phyloP scores from a whole-genome alignment of 2,797 vertebrate species.

The Sebastes glaucus region DNA sequence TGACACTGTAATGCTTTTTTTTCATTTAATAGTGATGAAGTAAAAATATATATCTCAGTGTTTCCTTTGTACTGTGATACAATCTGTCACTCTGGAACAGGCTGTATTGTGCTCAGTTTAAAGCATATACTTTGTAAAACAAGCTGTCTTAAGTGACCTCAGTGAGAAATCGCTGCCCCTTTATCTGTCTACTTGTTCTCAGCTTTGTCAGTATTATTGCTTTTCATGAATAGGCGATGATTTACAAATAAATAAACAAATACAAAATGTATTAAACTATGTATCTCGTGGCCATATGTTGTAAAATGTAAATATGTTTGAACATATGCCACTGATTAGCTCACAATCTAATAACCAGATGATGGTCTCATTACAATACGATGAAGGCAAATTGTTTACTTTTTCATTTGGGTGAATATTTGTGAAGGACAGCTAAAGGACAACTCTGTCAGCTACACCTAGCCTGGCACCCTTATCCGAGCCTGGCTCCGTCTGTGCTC shows the following conservation, averaged over 20 bases:
- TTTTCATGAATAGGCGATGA: background rate
- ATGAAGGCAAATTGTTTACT: background rate
- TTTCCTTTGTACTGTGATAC: constrained; percentile 22
- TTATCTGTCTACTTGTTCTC: background rate
- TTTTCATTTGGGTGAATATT: constrained; percentile 8
- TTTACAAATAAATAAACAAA: background rate
- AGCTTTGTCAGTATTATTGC: background rate
- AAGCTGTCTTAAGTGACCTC: constrained; percentile 19
- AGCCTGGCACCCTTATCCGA: constrained; percentile 68
- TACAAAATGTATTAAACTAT: background rate
- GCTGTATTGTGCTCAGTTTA: constrained; percentile 30
- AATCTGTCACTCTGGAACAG: constrained; percentile 34
- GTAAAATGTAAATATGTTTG: background rate
- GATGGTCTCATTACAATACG: background rate
- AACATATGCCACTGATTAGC: background rate
- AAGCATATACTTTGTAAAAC: constrained; percentile 22
- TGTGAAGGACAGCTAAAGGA: constrained; percentile 74
- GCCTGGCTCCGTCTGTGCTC: constrained; percentile 73
- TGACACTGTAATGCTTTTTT: background rate
- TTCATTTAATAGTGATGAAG: constrained; percentile 16
- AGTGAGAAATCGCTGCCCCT: background rate
- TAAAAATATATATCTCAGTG: constrained; percentile 23
- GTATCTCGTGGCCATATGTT: background rate
- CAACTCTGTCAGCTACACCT: constrained; percentile 70
- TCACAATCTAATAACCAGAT: background rate